phyloP scores from a whole-genome alignment of 2,113 vertebrate species.

The Panthera leo region DNA sequence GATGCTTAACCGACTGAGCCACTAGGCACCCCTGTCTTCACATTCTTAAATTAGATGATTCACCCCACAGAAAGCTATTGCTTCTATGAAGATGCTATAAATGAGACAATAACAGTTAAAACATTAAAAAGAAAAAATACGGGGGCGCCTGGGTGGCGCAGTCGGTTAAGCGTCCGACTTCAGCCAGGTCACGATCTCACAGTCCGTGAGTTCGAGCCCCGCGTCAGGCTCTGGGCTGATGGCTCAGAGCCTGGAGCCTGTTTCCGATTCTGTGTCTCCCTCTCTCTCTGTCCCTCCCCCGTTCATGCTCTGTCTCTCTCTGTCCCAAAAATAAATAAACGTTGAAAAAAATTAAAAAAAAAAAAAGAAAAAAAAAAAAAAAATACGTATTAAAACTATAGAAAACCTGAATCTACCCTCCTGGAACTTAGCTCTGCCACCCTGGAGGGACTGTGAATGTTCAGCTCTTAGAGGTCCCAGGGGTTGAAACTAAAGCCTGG shows the following conservation, averaged over 20 bases:
- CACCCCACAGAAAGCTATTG: not conserved
- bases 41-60: constrained; percentile 25
- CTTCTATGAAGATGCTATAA: not conserved
- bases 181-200: too few relatives aligned
- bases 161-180: too few relatives aligned
- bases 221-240: too few relatives aligned
- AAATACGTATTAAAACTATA: not conserved
- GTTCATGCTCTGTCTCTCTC: too few relatives aligned
- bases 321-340: too few relatives aligned
- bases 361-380: constrained; percentile 10
- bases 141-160: too few relatives aligned
- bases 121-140: not conserved
- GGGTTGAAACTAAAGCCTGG: not conserved
- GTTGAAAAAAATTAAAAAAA: too few relatives aligned
- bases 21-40: not conserved
- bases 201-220: too few relatives aligned
- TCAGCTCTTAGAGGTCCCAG: not conserved
- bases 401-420: not conserved
- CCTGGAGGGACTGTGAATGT: not conserved
- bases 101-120: not conserved
- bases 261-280: too few relatives aligned
- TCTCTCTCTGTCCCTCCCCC: too few relatives aligned
- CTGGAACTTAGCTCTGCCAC: not conserved
- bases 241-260: too few relatives aligned
- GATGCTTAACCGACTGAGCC: too few relatives aligned